Base-by-base conservation (phyloP, 2,113 vertebrate genomes). In the Hymenochirus boettgeri region DNA sequence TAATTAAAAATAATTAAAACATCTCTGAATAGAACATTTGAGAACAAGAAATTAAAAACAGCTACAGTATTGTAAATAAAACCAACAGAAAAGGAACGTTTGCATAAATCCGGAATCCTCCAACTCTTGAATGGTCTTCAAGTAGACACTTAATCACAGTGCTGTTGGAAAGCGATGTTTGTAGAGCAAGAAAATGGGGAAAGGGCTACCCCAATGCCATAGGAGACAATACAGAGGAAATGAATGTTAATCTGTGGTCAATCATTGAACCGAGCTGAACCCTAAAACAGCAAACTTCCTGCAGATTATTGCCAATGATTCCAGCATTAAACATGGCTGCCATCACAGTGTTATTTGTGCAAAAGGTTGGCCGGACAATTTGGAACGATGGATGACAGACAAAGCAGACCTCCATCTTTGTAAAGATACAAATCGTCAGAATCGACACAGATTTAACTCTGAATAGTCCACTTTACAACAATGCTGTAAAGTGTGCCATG, bases 1-100 rank as follows among this genome's bases (percentile, higher is more conserved):
- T 42, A 42, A 42, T 42, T 42, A 42, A 42, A 42, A 42, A 42
- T 42, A 42, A n/a, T n/a, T n/a, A n/a, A n/a, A 42, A n/a, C 13
- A 42, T n/a, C 39, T 35, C 33, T 35, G 33, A 42, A n/a, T 42
- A 42, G 5, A n/a, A 42, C 39, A 42, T 42, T 17, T 42, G 17
- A n/a, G 39, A 42, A 39, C 35, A 39, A 39, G 35, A 39, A 10
- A 12, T n/a, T 13, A 17, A 42, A 42, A 42, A 42, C 13, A 42
- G 39, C 39, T n/a, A n/a, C 17, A 11, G 15, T 42, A 42, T n/a
- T 17, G 39, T 42, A 42, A n/a, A 42, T 42, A 42, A 42, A 42
- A 42, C 13, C 39, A 42, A n/a, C n/a, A 42, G 39, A 42, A 42
- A 42, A n/a, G 39, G 13, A 42, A 42, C 13, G 39, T 42, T n/a